A percentile compares a stretch with the other conserved stretches of the same genome.
Conservation (phyloP, 2,888 invertebrate genomes). For the Didymodactylos carnosus region DNA sequence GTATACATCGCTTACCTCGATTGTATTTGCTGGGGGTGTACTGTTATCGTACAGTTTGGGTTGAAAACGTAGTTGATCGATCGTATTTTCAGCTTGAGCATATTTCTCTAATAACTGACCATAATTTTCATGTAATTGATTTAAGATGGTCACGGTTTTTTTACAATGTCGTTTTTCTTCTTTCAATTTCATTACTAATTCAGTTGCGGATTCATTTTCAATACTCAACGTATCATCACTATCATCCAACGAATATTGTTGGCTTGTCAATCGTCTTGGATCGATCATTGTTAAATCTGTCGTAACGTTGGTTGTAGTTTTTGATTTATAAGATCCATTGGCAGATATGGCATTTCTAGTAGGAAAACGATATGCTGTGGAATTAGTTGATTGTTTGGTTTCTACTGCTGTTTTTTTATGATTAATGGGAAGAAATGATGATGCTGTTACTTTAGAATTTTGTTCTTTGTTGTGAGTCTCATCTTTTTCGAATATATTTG, state of each 20-base stretch:
- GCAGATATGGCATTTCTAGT: too few species aligned
- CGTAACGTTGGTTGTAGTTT: too few species aligned
- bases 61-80: slow-evolving; percentile 10
- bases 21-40: background rate
- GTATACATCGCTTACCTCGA: background rate
- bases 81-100: slow-evolving; percentile 14
- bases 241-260: too few species aligned
- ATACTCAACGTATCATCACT: background rate
- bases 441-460: too few species aligned
- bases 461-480: too few species aligned
- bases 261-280: too few species aligned
- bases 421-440: background rate
- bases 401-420: background rate
- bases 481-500: too few species aligned
- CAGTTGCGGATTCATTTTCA: background rate
- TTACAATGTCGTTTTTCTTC: slow-evolving; percentile 4
- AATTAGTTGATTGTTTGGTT: too few species aligned
- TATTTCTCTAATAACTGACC: slow-evolving; percentile 8
- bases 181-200: slow-evolving; percentile 1
- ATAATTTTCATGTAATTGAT: slow-evolving; percentile 11
- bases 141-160: background rate
- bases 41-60: background rate
- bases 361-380: too few species aligned
- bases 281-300: too few species aligned
- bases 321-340: too few species aligned